Conservation (phyloP, 2,888 invertebrate genomes). For the Tetranychus truncatus region DNA sequence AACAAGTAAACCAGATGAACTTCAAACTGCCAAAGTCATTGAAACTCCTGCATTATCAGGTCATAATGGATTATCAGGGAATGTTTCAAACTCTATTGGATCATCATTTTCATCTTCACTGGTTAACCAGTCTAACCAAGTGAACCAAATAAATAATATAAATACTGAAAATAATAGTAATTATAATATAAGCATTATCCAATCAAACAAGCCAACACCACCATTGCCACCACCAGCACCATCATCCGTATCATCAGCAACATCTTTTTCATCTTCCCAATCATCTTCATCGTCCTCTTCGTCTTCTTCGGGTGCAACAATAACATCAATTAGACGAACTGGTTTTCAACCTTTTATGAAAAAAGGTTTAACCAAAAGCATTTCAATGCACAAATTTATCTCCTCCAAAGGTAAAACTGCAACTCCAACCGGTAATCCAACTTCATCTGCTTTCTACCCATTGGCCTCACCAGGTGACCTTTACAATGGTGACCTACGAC, state of each 20-base stretch:
- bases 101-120: no score
- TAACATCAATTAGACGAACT: background rate
- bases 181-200: background rate
- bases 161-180: background rate
- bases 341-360: conserved; percentile 4
- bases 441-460: background rate
- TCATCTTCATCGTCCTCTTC: conserved; percentile 20
- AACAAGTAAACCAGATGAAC: no score
- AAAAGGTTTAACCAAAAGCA: conserved; percentile 13
- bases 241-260: background rate
- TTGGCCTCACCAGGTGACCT: background rate
- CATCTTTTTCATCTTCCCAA: background rate
- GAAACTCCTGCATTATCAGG: no score
- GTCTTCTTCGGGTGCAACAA: conserved; percentile 16
- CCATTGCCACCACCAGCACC: background rate
- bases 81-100: no score
- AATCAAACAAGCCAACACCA: background rate
- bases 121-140: no score
- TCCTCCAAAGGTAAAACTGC: conserved; percentile 50
- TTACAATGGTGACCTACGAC: background rate
- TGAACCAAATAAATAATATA: background rate
- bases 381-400: conserved; percentile 57
- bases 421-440: conserved; percentile 30
- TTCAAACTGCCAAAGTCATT: no score
- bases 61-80: no score